Conservation (phyloP, 2,113 vertebrate genomes). For the Pelecanoides urinatrix region DNA sequence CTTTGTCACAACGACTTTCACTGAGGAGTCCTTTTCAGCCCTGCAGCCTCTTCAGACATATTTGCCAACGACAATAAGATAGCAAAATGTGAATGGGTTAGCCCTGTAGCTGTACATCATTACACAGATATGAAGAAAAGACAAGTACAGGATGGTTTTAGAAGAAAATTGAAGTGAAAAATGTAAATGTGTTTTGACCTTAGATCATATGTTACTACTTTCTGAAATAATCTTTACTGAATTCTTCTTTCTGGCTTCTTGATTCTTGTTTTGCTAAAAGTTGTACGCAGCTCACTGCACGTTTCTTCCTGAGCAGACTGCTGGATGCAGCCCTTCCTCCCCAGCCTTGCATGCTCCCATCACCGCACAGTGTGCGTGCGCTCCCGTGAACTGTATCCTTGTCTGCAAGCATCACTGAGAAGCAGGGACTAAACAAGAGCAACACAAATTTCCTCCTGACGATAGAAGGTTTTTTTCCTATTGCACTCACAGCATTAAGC, state of each 20-base stretch:
- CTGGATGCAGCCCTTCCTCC: not conserved
- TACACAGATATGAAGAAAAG: conserved; percentile 51
- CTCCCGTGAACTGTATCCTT: not conserved
- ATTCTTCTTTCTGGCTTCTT: conserved; percentile 26
- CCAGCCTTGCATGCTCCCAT: not conserved
- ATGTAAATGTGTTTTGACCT: conserved; percentile 60
- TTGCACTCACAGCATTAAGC: not conserved
- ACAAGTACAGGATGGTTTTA: conserved; percentile 39
- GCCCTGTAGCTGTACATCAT: conserved; percentile 62
- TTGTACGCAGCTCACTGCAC: fast-evolving
- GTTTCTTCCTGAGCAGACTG: not conserved
- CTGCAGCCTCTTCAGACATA: conserved; percentile 38
- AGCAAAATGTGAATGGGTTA: conserved; percentile 40
- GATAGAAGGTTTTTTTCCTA: not conserved
- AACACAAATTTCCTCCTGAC: not conserved
- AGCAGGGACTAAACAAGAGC: not conserved
- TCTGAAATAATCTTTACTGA: conserved; percentile 53
- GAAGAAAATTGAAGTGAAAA: conserved; percentile 64
- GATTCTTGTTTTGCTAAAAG: not conserved
- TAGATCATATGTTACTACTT: conserved; percentile 5
- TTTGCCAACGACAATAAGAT: conserved; percentile 55
- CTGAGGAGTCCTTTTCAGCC: conserved; percentile 56
- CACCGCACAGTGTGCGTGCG: fast-evolving
- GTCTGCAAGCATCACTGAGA: not conserved
- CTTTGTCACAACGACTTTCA: conserved; percentile 59